A percentile compares a stretch with the other conserved stretches of the same genome.
Evolutionary conservation across 2,888 invertebrate genomes (phyloP).

Genomic region (Lymantria dispar): DNA sequence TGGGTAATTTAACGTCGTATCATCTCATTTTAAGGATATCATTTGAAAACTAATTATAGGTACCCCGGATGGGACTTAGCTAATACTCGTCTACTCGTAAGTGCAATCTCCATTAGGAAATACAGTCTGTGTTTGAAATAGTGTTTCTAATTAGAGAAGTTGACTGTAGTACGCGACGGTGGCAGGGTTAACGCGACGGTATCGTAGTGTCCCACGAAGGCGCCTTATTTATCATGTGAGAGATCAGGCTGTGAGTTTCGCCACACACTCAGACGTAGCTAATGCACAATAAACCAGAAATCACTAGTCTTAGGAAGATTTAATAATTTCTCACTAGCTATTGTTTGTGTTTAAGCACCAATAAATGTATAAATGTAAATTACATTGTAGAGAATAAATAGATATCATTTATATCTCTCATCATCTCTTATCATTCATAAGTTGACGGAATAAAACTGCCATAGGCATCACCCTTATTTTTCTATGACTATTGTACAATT

Average conservation of each 20-base stretch:
- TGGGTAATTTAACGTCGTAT: too few relatives aligned
- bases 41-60: constrained; percentile 53
- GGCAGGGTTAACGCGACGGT: constrained; percentile 49
- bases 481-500: too few relatives aligned
- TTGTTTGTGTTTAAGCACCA: neutral
- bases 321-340: constrained; percentile 12
- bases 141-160: constrained; percentile 70
- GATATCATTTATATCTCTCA: too few relatives aligned
- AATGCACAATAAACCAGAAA: constrained; percentile 25
- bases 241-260: constrained; percentile 51
- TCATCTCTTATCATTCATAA: too few relatives aligned
- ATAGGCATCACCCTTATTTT: too few relatives aligned
- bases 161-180: constrained; percentile 35
- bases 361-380: neutral
- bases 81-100: neutral
- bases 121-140: constrained; percentile 45
- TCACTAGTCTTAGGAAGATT: constrained; percentile 1
- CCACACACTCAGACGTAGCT: constrained; percentile 12
- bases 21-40: constrained; percentile 47
- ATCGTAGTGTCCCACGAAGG: constrained; percentile 61
- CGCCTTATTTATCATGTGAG: constrained; percentile 65
- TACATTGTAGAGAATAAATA: too few relatives aligned
- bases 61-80: constrained; percentile 55
- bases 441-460: too few relatives aligned
- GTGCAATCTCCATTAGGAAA: constrained; percentile 46